phyloP scores from a whole-genome alignment of 2,888 invertebrate species.

The Phoenoteleia sp. region DNA sequence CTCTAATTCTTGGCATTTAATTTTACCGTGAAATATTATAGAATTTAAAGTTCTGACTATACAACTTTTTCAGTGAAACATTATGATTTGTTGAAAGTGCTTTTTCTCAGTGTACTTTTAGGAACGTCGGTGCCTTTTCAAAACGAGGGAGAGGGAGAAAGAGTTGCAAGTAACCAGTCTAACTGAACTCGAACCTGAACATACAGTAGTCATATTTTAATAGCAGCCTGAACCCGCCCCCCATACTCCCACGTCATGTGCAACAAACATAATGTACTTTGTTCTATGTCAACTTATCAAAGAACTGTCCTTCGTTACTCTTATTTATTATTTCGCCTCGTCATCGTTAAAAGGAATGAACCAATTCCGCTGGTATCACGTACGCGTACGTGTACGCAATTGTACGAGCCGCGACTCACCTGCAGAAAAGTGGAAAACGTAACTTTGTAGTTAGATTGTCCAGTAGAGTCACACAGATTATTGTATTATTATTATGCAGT shows the following conservation, averaged over 20 bases:
- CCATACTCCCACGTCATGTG: too few species aligned
- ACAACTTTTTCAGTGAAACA: too few species aligned
- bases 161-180: neutral
- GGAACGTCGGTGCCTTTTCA: constrained; percentile 20
- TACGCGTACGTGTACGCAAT: constrained; percentile 21
- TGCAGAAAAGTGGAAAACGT: constrained; percentile 1
- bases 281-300: constrained; percentile 68
- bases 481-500: too few species aligned
- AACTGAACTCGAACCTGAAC: neutral
- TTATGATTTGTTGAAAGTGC: too few species aligned
- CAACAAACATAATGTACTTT: constrained; percentile 41
- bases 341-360: constrained; percentile 54
- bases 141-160: neutral
- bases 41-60: too few species aligned
- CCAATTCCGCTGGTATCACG: constrained; percentile 48
- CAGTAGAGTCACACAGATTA: too few species aligned
- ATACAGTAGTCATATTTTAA: neutral
- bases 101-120: neutral
- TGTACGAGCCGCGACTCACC: constrained; percentile 13
- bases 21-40: too few species aligned
- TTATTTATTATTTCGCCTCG: constrained; percentile 65
- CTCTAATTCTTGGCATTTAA: neutral
- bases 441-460: too few species aligned
- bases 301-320: constrained; percentile 64
- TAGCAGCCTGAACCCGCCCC: too few species aligned